Evolutionary conservation across 92 coral and sea anemone species (phyloP), one percentile per base, ranked within the genome.

Genomic region (Umimayanthus kanabou): DNA sequence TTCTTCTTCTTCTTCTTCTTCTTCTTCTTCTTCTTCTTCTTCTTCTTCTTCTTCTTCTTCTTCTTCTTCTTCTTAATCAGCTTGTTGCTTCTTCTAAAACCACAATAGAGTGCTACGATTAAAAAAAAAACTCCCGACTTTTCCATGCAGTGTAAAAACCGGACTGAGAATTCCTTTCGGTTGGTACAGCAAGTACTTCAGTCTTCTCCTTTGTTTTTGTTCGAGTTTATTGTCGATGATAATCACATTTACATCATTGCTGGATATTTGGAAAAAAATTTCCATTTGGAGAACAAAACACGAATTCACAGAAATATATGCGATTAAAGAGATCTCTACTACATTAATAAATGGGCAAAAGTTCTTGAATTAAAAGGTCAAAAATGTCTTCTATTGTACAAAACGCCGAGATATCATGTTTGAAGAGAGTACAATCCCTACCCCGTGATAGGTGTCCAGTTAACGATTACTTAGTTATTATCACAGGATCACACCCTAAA

Each of bases 201-300:
- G 64, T 55, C 8, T 55, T 23, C 6, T 20, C 14, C 4, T 13
- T 61, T 23, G 7, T 61, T 61, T 61, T 61, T 61, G 26, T 61
- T 61, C 69, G 15, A 6, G 4, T 61, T 61, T 61, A 61, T 61
- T 61, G 69, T 61, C 22, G 69, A 61, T 61, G 29, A 58, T 3
- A 80, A 58, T 80, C 33, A 50, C 82, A 79, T 28, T 50, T 79
- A 79, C 80, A 76, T 5, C 53, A 75, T 37, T 18, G n/a, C 9
- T 22, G 37, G 29, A 78, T 22, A 37, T 55, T 39, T 61, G 73
- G 16, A 18, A 64, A 16, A 58, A 58, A 39, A 20, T 39, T 80
- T 22, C 30, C 33, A 23, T 57, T 49, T 50, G 69, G 26, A 79
- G 42, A 10, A 23, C 0, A 61, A 39, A 58, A 80, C 45, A 57